phyloP scores from a whole-genome alignment of 2,888 invertebrate species.

The Nemurella pictetii region DNA sequence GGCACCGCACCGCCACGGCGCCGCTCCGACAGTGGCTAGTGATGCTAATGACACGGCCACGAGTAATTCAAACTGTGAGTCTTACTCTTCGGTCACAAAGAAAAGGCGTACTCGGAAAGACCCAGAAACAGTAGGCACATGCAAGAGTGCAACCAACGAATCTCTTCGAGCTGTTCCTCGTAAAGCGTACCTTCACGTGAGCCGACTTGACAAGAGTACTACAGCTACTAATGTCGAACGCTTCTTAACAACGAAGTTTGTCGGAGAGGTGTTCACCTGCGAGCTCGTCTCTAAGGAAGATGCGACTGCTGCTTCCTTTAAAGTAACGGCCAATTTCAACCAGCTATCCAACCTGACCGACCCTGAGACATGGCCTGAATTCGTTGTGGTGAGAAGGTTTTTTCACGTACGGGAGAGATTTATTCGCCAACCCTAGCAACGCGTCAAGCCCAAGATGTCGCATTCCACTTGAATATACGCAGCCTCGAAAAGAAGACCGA shows the following conservation, averaged over 20 bases:
- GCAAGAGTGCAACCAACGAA: not conserved
- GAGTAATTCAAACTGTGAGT: too few relatives aligned
- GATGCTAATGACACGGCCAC: not conserved
- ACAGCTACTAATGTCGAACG: not conserved
- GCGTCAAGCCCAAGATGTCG: not conserved
- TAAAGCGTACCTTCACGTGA: not conserved
- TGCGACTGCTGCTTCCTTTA: not conserved
- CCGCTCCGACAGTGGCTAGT: not conserved
- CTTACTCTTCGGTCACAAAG: not conserved
- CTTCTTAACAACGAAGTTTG: not conserved
- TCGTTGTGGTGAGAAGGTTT: not conserved
- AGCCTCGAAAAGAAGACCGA: not conserved
- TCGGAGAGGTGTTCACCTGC: not conserved
- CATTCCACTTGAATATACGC: not conserved
- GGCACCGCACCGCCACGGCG: too few relatives aligned
- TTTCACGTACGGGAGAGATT: too few relatives aligned
- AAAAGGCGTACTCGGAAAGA: not conserved
- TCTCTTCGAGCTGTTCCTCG: not conserved
- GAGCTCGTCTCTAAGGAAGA: not conserved
- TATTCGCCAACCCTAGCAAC: too few relatives aligned
- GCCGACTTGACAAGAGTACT: not conserved
- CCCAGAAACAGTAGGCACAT: not conserved
- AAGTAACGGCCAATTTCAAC: not conserved
- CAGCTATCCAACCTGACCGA: not conserved
- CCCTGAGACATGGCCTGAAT: not conserved